phyloP scores from a whole-genome alignment of 1,140 invertebrate genomes.

The Leptinotarsa texana region DNA sequence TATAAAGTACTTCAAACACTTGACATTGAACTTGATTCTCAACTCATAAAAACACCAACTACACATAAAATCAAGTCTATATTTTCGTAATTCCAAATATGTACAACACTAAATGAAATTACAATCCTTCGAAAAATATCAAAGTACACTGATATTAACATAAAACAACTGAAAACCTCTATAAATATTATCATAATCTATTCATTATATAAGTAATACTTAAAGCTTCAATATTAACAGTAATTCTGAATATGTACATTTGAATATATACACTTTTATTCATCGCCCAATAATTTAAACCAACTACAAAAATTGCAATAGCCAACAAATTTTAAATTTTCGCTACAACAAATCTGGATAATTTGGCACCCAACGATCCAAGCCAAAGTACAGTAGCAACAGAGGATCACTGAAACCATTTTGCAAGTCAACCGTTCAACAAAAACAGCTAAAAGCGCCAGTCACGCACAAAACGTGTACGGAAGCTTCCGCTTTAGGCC shows the following conservation, averaged over 20 bases:
- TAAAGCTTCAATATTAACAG: constrained; percentile 6
- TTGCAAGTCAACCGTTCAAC: too few relatives aligned
- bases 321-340: not conserved
- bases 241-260: constrained; percentile 1
- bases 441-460: too few relatives aligned
- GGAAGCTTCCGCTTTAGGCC: too few relatives aligned
- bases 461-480: too few relatives aligned
- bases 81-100: not conserved
- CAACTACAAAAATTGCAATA: not conserved
- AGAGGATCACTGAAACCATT: too few relatives aligned
- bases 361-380: not conserved
- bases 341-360: not conserved
- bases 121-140: not conserved
- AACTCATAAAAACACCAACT: not conserved
- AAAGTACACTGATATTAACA: not conserved
- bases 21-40: too few relatives aligned
- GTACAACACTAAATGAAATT: not conserved
- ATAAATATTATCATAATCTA: constrained; percentile 1
- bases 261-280: not conserved
- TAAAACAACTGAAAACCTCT: constrained; percentile 3
- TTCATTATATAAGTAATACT: constrained; percentile 9
- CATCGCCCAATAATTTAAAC: not conserved
- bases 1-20: too few relatives aligned
- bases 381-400: too few relatives aligned
- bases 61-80: not conserved